These are phyloP conservation scores for Strongylocentrotus purpuratus DNA, from an alignment of 35 echinoderm and acorn worm species.

Conservation along the genomic window DNA sequence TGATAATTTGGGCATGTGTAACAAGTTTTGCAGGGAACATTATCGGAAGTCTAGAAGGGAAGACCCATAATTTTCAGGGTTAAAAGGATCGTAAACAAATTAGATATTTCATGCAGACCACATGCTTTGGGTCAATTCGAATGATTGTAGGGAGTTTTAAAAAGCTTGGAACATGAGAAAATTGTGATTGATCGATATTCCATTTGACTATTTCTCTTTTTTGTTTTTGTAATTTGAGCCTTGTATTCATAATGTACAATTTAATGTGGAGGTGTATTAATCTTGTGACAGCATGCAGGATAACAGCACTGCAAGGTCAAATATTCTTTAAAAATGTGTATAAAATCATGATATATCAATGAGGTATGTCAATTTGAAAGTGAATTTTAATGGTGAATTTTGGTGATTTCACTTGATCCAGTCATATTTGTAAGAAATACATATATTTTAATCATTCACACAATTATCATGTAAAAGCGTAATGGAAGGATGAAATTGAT, in stretches of 20 bases:
- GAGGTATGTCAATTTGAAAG: too few relatives aligned
- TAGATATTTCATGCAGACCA: not conserved
- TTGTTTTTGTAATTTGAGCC: not conserved
- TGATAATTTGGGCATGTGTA: slow-evolving; percentile 18
- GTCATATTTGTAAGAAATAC: not conserved
- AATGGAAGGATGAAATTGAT: too few relatives aligned
- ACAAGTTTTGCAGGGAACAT: not conserved
- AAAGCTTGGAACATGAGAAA: not conserved
- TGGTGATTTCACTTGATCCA: not conserved
- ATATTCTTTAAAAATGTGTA: too few relatives aligned
- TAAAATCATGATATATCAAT: too few relatives aligned
- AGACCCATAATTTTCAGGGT: slow-evolving; percentile 29
- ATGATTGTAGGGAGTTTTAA: not conserved
- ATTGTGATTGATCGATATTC: not conserved
- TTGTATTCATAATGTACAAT: not conserved
- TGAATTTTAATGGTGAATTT: too few relatives aligned
- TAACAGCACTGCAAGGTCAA: too few relatives aligned
- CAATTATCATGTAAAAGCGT: too few relatives aligned
- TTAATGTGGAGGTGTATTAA: not conserved
- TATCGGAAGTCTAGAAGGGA: slow-evolving; percentile 30
- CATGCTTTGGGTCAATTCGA: not conserved
- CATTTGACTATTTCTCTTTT: not conserved
- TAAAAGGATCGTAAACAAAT: slow-evolving; percentile 49
- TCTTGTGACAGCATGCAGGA: not conserved
- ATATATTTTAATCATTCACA: too few relatives aligned